Conservation (phyloP, 2,113 vertebrate genomes). For the Empidonax alnorum region DNA sequence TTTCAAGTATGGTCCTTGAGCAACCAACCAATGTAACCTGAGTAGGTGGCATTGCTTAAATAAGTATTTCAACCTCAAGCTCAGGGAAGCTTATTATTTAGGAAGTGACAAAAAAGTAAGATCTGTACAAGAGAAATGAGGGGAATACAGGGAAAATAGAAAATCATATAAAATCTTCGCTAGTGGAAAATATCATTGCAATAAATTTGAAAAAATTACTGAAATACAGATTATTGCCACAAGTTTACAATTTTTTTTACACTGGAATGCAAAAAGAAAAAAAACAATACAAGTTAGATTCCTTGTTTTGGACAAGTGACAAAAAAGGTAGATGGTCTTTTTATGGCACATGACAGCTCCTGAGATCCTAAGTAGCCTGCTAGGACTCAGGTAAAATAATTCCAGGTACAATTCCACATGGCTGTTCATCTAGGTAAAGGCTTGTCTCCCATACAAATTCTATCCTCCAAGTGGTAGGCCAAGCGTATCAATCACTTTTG, state of each 20-base stretch:
- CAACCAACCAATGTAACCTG: background rate
- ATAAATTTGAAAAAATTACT: background rate
- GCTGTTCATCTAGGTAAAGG: background rate
- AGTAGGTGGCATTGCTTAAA: background rate
- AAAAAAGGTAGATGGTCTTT: background rate
- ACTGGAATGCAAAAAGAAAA: background rate
- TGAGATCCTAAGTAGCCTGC: background rate
- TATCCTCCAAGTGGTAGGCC: background rate
- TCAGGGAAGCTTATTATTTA: background rate
- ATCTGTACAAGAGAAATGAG: background rate
- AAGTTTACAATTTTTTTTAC: background rate
- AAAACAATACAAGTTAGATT: background rate
- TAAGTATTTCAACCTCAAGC: background rate
- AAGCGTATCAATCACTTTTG: background rate
- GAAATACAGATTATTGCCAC: background rate
- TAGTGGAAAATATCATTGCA: background rate
- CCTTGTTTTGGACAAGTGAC: background rate
- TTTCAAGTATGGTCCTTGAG: background rate
- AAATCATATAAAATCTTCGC: background rate
- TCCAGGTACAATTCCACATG: background rate
- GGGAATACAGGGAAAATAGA: background rate
- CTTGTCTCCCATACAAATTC: background rate
- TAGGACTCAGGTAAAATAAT: background rate
- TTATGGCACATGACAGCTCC: rapidly evolving
- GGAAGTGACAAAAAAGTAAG: background rate